phyloP scores from a whole-genome alignment of 2,888 invertebrate species.

The Amiota communis region DNA sequence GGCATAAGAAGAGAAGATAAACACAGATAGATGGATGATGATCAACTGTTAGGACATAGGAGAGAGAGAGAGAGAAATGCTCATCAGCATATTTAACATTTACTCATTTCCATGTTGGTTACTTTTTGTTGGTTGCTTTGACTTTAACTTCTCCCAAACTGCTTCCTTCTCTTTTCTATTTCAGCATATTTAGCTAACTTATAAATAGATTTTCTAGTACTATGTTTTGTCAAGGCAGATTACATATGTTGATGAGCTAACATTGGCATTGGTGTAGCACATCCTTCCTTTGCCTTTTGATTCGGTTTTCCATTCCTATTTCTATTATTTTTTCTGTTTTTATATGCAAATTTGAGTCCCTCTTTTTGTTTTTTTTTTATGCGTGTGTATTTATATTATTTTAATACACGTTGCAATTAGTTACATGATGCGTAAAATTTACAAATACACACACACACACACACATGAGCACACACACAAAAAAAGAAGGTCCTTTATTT shows the following conservation, averaged over 20 bases:
- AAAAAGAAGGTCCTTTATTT: too few relatives aligned
- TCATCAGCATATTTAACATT: constrained; percentile 18
- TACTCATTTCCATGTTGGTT: constrained; percentile 3
- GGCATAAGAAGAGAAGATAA: not conserved
- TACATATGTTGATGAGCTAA: too few relatives aligned
- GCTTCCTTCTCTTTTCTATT: too few relatives aligned
- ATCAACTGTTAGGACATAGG: not conserved
- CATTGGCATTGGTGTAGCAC: too few relatives aligned
- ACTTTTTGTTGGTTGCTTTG: not conserved
- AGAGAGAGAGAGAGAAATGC: not conserved
- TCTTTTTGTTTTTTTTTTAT: not conserved
- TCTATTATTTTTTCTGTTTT: not conserved
- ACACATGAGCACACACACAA: too few relatives aligned
- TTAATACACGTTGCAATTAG: constrained; percentile 16
- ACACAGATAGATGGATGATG: too few relatives aligned
- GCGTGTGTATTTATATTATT: constrained; percentile 1
- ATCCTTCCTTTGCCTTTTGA: not conserved
- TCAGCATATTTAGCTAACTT: too few relatives aligned
- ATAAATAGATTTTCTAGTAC: too few relatives aligned
- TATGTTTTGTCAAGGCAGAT: too few relatives aligned
- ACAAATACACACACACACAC: not conserved
- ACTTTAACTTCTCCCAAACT: not conserved
- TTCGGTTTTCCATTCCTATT: not conserved
- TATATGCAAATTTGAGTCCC: not conserved
- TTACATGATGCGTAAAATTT: constrained; percentile 24